Conservation (phyloP, 2,113 vertebrate genomes). For the Puntigrus tetrazona region DNA sequence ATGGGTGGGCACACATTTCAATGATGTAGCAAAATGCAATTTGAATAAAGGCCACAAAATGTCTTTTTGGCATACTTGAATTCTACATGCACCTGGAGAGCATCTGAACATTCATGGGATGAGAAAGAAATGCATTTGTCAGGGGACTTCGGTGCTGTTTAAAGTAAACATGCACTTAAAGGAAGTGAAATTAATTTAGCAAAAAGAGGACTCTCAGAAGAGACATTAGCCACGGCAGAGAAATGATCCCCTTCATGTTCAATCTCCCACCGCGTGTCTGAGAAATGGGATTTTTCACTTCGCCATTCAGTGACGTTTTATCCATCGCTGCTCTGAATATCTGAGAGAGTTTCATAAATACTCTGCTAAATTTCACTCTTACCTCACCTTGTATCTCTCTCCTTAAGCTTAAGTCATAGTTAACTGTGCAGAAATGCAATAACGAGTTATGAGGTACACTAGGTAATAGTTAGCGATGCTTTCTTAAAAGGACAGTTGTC, state of each 20-base stretch:
- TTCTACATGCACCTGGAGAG: constrained; percentile 37
- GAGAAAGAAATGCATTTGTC: constrained; percentile 61
- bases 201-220: constrained; percentile 70
- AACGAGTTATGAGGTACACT: not conserved
- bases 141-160: constrained; percentile 57
- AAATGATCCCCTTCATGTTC: constrained; percentile 69
- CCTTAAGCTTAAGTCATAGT: not conserved
- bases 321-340: constrained; percentile 18
- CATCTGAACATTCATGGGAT: constrained; percentile 32
- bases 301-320: constrained; percentile 22
- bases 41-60: constrained; percentile 22
- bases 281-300: constrained; percentile 52
- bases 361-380: constrained; percentile 10
- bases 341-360: constrained; percentile 36
- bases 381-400: not conserved
- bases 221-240: constrained; percentile 67
- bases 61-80: constrained; percentile 25
- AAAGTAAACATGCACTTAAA: constrained; percentile 49
- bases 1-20: constrained; percentile 15
- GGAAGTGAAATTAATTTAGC: constrained; percentile 71
- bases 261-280: constrained; percentile 44
- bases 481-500: not conserved
- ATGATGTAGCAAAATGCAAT: constrained; percentile 2
- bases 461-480: not conserved
- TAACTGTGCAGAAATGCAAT: not conserved